phyloP scores from a whole-genome alignment of 1,140 invertebrate genomes.

The Lepidotrigona ventralis region DNA sequence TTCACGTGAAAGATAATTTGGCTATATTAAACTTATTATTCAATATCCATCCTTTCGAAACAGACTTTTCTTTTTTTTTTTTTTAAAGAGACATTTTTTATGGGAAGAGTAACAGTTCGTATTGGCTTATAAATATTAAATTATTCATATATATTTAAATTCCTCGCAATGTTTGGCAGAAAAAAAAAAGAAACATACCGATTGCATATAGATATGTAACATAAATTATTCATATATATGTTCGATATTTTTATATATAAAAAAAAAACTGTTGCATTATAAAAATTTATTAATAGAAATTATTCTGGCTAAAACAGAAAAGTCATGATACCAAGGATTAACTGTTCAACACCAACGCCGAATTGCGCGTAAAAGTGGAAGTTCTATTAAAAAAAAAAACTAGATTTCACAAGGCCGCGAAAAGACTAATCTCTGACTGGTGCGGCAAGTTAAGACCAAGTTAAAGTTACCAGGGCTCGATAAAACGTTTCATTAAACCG shows the following conservation, averaged over 20 bases:
- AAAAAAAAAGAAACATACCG: background rate
- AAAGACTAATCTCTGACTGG: background rate
- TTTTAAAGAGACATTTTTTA: background rate
- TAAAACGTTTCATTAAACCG: conserved; percentile 24
- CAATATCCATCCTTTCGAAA: background rate
- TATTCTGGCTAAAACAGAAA: too few relatives aligned
- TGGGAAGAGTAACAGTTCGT: background rate
- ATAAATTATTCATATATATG: too few relatives aligned
- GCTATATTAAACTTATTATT: background rate
- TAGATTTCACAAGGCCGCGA: background rate
- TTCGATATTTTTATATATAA: too few relatives aligned
- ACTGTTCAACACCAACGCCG: too few relatives aligned
- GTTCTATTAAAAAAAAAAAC: conserved; percentile 16
- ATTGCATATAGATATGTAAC: too few relatives aligned
- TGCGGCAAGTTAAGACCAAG: background rate
- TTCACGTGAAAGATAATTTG: background rate
- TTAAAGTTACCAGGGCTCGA: conserved; percentile 12
- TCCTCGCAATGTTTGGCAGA: too few relatives aligned
- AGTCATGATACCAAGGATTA: too few relatives aligned
- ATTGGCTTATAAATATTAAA: background rate
- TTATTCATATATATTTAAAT: background rate
- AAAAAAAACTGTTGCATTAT: background rate
- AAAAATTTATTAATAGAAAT: too few relatives aligned
- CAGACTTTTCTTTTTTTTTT: too few relatives aligned
- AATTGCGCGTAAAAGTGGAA: background rate